Conservation (phyloP, 2,888 invertebrate species). For the Corbicula japonica region DNA sequence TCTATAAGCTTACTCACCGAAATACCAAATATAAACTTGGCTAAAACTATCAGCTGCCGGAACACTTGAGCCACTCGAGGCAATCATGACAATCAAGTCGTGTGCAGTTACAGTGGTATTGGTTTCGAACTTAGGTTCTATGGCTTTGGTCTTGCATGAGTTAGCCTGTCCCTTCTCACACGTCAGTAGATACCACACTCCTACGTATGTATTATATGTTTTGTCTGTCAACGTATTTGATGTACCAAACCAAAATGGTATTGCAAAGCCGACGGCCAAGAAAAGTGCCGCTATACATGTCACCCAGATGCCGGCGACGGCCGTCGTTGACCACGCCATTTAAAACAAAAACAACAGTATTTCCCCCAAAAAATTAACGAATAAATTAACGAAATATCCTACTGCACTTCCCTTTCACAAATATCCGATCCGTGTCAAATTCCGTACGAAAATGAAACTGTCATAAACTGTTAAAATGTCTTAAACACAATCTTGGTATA, state of each 20-base stretch:
- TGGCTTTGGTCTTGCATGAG: constrained; percentile 52
- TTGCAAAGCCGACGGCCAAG: constrained; percentile 56
- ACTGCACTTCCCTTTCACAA: no score
- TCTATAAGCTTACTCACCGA: no score
- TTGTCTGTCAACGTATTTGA: not conserved
- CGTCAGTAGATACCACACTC: constrained; percentile 58
- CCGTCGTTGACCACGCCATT: constrained; percentile 59
- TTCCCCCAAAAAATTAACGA: no score
- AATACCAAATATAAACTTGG: no score
- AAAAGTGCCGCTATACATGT: constrained; percentile 48
- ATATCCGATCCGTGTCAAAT: no score
- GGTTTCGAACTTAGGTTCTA: constrained; percentile 43
- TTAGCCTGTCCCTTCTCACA: constrained; percentile 54
- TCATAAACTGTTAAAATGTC: constrained; percentile 12
- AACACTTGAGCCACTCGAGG: no score
- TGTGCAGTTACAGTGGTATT: no score
- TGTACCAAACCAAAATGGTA: constrained; percentile 58
- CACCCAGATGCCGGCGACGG: constrained; percentile 41
- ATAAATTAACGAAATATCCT: no score
- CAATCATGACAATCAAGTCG: no score
- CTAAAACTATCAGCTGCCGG: no score
- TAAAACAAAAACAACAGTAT: no score
- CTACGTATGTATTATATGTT: constrained; percentile 44
- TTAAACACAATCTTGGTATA: not conserved
- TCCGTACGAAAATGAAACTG: not conserved